These are phyloP conservation scores for Nestor notabilis DNA, from an alignment of 2,113 vertebrate genomes.

Conservation along the genomic window DNA sequence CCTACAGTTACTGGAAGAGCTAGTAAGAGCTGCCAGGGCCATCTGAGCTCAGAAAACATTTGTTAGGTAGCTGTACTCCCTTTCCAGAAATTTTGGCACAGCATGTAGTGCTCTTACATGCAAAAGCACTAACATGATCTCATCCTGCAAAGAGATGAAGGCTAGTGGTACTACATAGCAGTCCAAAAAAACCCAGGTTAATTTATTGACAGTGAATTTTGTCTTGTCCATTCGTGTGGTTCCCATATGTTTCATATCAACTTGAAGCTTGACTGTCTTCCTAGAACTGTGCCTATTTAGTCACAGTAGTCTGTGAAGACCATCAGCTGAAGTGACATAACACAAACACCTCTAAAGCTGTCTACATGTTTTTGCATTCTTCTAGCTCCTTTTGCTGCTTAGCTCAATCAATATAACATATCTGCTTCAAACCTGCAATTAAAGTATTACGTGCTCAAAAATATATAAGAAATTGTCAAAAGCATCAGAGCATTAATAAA, in stretches of 20 bases:
- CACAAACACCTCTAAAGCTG: not conserved
- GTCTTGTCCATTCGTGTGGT: not conserved
- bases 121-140: not conserved
- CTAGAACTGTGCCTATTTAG: not conserved
- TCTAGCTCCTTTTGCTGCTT: not conserved
- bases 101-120: not conserved
- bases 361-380: not conserved
- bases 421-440: not conserved
- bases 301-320: not conserved
- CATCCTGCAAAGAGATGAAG: not conserved
- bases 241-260: not conserved
- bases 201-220: not conserved
- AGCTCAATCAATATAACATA: not conserved
- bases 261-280: not conserved
- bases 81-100: not conserved
- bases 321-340: not conserved
- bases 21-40: not conserved
- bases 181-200: not conserved
- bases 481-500: not conserved
- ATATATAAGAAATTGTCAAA: not conserved
- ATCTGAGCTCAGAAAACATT: slow-evolving; percentile 6
- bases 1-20: slow-evolving; percentile 1
- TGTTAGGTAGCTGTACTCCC: not conserved
- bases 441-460: not conserved
- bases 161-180: not conserved